Percentiles rank a stretch among this genome's conserved stretches.
phyloP scores from a whole-genome alignment of 1,140 invertebrate species.

The Lepeophtheirus salmonis region DNA sequence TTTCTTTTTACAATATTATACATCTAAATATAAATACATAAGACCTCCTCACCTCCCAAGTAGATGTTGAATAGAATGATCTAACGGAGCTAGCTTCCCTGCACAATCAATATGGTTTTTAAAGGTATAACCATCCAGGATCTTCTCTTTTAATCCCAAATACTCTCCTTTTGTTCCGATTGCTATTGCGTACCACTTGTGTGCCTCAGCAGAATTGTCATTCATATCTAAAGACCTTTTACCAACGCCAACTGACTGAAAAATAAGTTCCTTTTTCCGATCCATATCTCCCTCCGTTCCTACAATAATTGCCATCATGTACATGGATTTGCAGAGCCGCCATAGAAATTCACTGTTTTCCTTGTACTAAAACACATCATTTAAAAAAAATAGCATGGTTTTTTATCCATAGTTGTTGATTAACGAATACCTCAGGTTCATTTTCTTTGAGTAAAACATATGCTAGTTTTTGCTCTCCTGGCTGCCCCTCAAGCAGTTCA shows the following conservation, averaged over 20 bases:
- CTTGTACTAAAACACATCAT: background rate
- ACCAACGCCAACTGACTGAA: conserved; percentile 41
- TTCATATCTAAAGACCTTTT: conserved; percentile 36
- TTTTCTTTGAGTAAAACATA: no score
- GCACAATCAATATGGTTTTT: conserved; percentile 51
- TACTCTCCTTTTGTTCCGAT: conserved; percentile 41
- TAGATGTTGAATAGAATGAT: conserved; percentile 9
- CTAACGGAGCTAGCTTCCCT: conserved; percentile 37
- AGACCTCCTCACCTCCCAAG: background rate
- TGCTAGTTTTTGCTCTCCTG: no score
- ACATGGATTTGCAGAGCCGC: conserved; percentile 44
- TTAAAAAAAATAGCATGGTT: background rate
- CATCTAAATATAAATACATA: no score
- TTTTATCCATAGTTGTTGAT: no score
- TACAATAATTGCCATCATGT: conserved; percentile 32
- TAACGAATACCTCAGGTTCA: no score
- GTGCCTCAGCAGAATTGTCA: conserved; percentile 37
- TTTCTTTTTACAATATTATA: no score
- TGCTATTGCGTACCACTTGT: conserved; percentile 59
- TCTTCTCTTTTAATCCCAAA: conserved; percentile 42
- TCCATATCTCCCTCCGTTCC: conserved; percentile 30
- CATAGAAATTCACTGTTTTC: conserved; percentile 36
- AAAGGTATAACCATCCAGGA: conserved; percentile 44
- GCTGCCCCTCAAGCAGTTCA: no score
- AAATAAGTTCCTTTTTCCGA: conserved; percentile 34